A percentile compares a stretch with the other conserved stretches of the same genome.
These are phyloP conservation scores for Acridotheres tristis DNA, from an alignment of 2,797 vertebrate genomes.

Conservation along the genomic window DNA sequence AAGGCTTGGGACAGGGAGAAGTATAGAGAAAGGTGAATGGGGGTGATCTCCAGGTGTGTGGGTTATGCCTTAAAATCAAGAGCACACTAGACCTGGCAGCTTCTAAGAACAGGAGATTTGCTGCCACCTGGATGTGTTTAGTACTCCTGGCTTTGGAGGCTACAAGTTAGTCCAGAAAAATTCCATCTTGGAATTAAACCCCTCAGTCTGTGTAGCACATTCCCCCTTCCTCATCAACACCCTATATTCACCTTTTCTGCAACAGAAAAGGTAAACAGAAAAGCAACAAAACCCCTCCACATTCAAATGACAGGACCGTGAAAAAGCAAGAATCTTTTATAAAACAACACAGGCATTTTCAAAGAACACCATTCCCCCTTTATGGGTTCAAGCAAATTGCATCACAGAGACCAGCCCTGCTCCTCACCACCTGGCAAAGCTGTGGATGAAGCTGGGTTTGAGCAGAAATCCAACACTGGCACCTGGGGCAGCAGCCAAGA, in stretches of 20 bases:
- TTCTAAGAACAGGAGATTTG: not conserved
- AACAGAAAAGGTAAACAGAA: not conserved
- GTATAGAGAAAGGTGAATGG: not conserved
- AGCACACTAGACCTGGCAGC: not conserved
- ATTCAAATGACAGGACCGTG: not conserved
- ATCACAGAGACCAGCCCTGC: not conserved
- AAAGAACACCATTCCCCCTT: not conserved
- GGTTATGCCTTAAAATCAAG: not conserved
- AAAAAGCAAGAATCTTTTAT: not conserved
- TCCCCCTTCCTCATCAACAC: not conserved
- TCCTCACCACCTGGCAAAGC: not conserved
- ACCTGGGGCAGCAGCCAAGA: not conserved
- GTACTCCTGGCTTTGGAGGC: not conserved
- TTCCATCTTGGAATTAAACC: not conserved
- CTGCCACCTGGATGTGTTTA: not conserved
- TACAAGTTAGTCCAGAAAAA: not conserved
- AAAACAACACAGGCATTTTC: not conserved
- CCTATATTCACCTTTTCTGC: not conserved
- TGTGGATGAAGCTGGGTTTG: not conserved
- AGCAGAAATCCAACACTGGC: not conserved
- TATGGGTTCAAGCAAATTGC: not conserved
- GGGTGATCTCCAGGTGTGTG: not conserved
- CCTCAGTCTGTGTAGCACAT: not conserved
- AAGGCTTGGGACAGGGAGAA: not conserved
- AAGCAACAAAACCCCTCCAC: not conserved